Percentiles rank a stretch among this genome's conserved stretches.
Evolutionary conservation across 2,113 vertebrate genomes (phyloP).

Genomic region (Mesitornis unicolor): DNA sequence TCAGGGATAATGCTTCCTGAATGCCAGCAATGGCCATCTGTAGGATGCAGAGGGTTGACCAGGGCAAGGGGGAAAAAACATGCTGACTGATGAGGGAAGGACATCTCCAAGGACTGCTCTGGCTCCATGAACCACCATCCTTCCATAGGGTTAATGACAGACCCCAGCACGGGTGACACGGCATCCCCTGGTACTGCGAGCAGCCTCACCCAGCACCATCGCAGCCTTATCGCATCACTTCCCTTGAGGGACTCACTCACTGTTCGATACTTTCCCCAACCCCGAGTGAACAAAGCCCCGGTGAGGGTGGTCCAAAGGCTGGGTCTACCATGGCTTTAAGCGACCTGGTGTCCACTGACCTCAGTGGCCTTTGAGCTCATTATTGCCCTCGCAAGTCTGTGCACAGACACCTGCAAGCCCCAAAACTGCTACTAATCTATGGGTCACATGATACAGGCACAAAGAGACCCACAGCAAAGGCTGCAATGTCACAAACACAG

Average conservation of each 20-base stretch:
- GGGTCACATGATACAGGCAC: background rate
- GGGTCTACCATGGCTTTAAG: rapidly evolving
- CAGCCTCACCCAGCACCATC: background rate
- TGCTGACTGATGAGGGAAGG: background rate
- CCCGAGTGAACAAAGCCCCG: rapidly evolving
- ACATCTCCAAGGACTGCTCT: rapidly evolving
- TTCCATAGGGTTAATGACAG: background rate
- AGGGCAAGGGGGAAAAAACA: background rate
- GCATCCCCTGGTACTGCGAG: background rate
- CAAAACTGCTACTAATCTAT: background rate
- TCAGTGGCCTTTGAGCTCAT: background rate
- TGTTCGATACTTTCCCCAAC: background rate
- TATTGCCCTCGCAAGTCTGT: background rate
- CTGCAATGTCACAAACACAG: rapidly evolving
- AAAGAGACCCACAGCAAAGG: background rate
- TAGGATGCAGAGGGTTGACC: background rate
- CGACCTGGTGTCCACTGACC: background rate
- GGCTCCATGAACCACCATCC: background rate
- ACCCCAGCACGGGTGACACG: background rate
- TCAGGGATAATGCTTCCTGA: background rate
- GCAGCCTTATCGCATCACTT: background rate
- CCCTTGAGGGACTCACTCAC: background rate
- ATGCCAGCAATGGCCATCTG: background rate
- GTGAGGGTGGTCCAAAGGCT: background rate
- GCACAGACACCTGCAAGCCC: background rate